Conservation (phyloP, 2,797 vertebrate species). For the Loriculus beryllinus region DNA sequence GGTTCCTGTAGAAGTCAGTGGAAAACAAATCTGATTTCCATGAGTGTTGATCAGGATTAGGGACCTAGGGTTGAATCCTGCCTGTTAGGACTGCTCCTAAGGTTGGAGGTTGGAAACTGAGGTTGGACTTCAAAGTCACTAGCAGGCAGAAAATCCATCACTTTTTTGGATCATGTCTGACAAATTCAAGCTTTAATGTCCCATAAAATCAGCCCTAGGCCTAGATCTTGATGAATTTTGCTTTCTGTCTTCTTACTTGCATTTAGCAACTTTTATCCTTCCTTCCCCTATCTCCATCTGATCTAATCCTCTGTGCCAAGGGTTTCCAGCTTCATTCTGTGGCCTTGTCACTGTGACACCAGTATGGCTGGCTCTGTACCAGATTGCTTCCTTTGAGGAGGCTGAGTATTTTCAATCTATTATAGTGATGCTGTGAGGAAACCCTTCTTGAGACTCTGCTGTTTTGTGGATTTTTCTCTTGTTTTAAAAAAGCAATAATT, state of each 20-base stretch:
- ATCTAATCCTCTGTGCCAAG: not conserved
- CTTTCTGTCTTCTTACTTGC: not conserved
- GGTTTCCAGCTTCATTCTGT: not conserved
- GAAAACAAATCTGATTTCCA: not conserved
- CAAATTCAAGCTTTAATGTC: not conserved
- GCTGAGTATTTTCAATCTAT: not conserved
- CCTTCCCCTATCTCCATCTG: not conserved
- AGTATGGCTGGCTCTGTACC: not conserved
- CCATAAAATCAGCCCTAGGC: not conserved
- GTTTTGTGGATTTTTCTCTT: not conserved
- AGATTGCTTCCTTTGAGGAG: not conserved
- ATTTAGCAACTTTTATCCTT: not conserved
- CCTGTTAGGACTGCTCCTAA: not conserved
- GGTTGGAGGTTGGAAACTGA: too few species aligned
- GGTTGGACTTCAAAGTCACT: not conserved
- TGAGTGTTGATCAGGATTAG: accelerated
- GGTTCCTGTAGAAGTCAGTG: not conserved
- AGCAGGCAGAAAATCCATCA: not conserved
- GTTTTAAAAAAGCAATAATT: not conserved
- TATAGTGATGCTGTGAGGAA: not conserved
- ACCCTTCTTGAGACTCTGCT: not conserved
- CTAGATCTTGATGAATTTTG: not conserved
- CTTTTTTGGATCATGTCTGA: not conserved
- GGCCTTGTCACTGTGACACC: not conserved
- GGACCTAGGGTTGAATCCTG: not conserved